A percentile compares a stretch with the other conserved stretches of the same genome.
These are phyloP conservation scores for Zoanthus solanderi DNA, from an alignment of 92 coral and sea anemone genomes.

Conservation along the genomic window DNA sequence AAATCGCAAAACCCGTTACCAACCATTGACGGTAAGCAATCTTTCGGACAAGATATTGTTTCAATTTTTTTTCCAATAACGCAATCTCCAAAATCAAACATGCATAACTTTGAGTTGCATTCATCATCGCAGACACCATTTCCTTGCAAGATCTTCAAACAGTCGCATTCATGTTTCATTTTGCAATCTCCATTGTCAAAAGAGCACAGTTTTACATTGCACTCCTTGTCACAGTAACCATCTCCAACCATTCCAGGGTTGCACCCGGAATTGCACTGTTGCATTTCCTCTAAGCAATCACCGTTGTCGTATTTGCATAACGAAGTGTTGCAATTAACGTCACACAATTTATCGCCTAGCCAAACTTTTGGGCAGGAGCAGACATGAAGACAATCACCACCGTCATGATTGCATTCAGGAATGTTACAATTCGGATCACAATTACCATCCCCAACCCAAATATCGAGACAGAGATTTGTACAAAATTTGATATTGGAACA, in stretches of 20 bases:
- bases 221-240: constrained; percentile 71
- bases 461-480: constrained; percentile 57
- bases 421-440: constrained; percentile 66
- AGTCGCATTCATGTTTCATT: constrained; percentile 23
- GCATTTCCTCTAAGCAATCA: constrained; percentile 48
- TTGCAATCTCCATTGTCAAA: constrained; percentile 66
- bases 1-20: constrained; percentile 65
- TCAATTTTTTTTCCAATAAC: constrained; percentile 20
- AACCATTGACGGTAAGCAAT: constrained; percentile 66
- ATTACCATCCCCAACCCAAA: constrained; percentile 71
- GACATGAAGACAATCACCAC: constrained; percentile 59
- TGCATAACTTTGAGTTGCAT: constrained; percentile 62
- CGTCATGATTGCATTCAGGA: constrained; percentile 53
- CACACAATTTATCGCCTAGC: constrained; percentile 75
- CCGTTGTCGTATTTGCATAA: constrained; percentile 61
- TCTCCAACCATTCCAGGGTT: constrained; percentile 57
- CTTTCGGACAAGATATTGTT: constrained; percentile 43
- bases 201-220: constrained; percentile 59
- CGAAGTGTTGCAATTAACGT: constrained; percentile 60
- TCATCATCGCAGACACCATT: constrained; percentile 61
- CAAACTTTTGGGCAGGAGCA: constrained; percentile 65
- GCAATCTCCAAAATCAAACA: constrained; percentile 77
- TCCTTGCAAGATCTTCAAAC: constrained; percentile 49
- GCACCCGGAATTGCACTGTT: constrained; percentile 62
- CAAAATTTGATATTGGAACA: constrained; percentile 67